A percentile compares a stretch with the other conserved stretches of the same genome.
These are phyloP conservation scores for Leptothorax acervorum DNA, from an alignment of 2,888 invertebrate species.

Conservation along the genomic window DNA sequence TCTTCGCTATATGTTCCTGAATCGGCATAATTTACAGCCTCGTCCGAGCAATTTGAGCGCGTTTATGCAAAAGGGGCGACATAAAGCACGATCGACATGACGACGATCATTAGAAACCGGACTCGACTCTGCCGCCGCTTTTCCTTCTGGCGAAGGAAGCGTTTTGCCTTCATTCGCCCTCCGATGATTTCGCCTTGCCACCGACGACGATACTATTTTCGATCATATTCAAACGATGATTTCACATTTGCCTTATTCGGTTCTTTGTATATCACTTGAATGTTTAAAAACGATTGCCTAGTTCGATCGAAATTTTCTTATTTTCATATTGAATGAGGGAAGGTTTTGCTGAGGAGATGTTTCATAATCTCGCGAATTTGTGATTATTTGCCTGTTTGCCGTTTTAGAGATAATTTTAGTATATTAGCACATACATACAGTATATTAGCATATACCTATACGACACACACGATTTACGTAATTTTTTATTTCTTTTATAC, in stretches of 20 bases:
- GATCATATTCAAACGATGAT: neutral
- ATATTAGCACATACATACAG: too few relatives aligned
- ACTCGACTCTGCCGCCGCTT: conserved; percentile 18
- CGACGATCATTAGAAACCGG: conserved; percentile 55
- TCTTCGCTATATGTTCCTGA: conserved; percentile 64
- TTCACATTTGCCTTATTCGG: neutral
- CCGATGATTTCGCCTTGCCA: neutral
- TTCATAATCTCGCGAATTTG: neutral
- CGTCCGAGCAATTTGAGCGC: conserved; percentile 69
- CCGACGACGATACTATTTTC: neutral
- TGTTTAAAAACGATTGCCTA: neutral
- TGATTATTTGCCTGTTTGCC: too few relatives aligned
- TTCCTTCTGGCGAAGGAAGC: conserved; percentile 55
- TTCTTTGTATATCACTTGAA: neutral
- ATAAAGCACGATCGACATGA: conserved; percentile 61
- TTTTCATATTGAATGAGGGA: neutral
- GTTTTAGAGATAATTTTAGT: neutral
- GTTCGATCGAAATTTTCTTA: neutral
- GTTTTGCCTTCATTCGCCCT: neutral
- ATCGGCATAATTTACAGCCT: conserved; percentile 76
- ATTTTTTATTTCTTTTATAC: neutral
- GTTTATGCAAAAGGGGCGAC: conserved; percentile 68
- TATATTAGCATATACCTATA: too few relatives aligned
- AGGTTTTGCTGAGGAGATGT: neutral
- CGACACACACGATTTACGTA: neutral